Conservation (phyloP, 2,797 vertebrate species). For the Triplophysa yarkandensis region DNA sequence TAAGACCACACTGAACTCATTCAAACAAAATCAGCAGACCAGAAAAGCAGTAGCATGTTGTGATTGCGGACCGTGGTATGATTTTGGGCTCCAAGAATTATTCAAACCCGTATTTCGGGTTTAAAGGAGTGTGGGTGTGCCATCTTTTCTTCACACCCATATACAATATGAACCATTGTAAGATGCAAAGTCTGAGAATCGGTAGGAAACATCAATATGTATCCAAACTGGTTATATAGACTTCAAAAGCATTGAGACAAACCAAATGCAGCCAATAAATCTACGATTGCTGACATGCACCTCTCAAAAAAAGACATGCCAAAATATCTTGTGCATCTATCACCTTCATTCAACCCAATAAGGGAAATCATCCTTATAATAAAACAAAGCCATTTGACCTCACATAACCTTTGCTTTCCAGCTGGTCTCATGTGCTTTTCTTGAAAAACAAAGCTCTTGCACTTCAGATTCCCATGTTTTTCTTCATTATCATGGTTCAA, state of each 20-base stretch:
- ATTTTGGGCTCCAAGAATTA: slow-evolving; percentile 67
- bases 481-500: slow-evolving; percentile 44
- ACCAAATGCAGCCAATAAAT: not conserved
- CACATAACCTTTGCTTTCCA: slow-evolving; percentile 9
- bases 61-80: slow-evolving; percentile 70
- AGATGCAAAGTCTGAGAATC: not conserved
- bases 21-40: slow-evolving; percentile 68
- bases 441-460: slow-evolving; percentile 13
- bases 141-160: slow-evolving; percentile 48
- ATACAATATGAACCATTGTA: slow-evolving; percentile 55
- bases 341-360: not conserved
- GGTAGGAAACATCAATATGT: not conserved
- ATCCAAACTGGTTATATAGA: not conserved
- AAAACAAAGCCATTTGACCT: slow-evolving; percentile 27
- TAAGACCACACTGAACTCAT: slow-evolving; percentile 69
- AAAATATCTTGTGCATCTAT: not conserved
- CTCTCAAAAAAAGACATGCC: not conserved
- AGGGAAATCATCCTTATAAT: not conserved
- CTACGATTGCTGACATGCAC: too few species aligned
- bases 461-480: slow-evolving; percentile 39
- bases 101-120: slow-evolving; percentile 62
- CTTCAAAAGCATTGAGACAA: not conserved
- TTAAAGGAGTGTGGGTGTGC: slow-evolving; percentile 61
- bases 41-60: slow-evolving; percentile 70
- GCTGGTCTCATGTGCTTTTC: slow-evolving; percentile 26